Conservation (phyloP, 1,140 invertebrate species). For the Bombus affinis region DNA sequence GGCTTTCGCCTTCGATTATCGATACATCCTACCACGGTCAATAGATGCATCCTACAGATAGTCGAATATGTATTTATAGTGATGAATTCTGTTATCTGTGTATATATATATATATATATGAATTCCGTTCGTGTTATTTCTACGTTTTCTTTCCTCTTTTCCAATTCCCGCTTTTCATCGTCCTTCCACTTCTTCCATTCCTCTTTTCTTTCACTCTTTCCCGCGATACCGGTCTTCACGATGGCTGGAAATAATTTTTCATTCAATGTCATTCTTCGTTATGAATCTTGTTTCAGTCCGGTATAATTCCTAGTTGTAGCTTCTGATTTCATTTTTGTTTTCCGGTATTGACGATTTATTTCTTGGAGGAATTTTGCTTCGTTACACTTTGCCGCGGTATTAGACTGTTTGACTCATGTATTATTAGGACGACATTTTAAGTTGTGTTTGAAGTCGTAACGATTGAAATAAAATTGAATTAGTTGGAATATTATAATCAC, state of each 20-base stretch:
- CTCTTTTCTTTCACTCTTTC: background rate
- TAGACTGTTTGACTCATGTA: background rate
- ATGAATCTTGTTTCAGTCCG: background rate
- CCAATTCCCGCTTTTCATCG: background rate
- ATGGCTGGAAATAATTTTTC: background rate
- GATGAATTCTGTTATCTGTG: too few species aligned
- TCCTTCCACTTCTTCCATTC: background rate
- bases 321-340: background rate
- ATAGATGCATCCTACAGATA: conserved; percentile 44
- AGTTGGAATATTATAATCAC: too few species aligned
- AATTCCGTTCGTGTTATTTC: conserved; percentile 36
- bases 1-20: conserved; percentile 65
- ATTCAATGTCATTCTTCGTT: background rate
- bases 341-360: background rate
- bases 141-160: background rate
- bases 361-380: background rate
- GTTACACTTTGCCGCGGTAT: background rate
- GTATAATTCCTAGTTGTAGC: background rate
- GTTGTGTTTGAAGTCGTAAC: too few species aligned
- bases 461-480: too few species aligned
- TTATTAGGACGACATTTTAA: background rate
- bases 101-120: too few species aligned
- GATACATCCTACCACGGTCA: conserved; percentile 50
- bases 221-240: too few species aligned
- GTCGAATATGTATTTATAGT: conserved; percentile 58